Evolutionary conservation across 2,888 invertebrate genomes (phyloP).

Genomic region (Orchesella flavescens): DNA sequence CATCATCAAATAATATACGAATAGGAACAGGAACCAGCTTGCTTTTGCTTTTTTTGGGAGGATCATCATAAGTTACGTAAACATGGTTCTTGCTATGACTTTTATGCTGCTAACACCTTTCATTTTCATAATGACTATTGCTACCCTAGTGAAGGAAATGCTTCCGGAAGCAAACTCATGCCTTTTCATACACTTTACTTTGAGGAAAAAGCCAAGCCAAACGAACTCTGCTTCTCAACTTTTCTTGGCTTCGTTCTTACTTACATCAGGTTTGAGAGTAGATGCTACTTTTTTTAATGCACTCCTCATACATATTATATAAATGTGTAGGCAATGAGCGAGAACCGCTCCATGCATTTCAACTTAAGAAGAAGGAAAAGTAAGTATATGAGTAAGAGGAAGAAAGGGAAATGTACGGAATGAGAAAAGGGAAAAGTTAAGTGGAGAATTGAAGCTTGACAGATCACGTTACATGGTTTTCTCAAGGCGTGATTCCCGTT

Average conservation of each 20-base stretch:
- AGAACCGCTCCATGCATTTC: background rate
- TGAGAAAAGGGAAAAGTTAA: slow-evolving; percentile 37
- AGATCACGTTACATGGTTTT: slow-evolving; percentile 61
- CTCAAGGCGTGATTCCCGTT: slow-evolving; percentile 48
- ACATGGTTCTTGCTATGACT: slow-evolving; percentile 30
- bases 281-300: too few relatives aligned
- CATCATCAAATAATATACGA: too few relatives aligned
- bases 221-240: too few relatives aligned
- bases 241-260: background rate
- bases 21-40: too few relatives aligned
- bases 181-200: slow-evolving; percentile 5
- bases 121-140: slow-evolving; percentile 58
- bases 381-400: background rate
- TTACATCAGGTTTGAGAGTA: too few relatives aligned
- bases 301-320: slow-evolving; percentile 4
- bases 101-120: slow-evolving; percentile 55
- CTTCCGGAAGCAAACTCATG: slow-evolving; percentile 55
- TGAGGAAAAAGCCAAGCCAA: background rate
- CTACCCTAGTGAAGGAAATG: slow-evolving; percentile 47
- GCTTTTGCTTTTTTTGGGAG: too few relatives aligned
- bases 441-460: slow-evolving; percentile 57
- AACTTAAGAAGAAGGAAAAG: background rate
- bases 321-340: background rate
- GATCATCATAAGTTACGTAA: slow-evolving; percentile 27
- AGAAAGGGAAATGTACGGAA: slow-evolving; percentile 28